Evolutionary conservation across 2,113 vertebrate genomes (phyloP).

Genomic region (Anoura caudifer): DNA sequence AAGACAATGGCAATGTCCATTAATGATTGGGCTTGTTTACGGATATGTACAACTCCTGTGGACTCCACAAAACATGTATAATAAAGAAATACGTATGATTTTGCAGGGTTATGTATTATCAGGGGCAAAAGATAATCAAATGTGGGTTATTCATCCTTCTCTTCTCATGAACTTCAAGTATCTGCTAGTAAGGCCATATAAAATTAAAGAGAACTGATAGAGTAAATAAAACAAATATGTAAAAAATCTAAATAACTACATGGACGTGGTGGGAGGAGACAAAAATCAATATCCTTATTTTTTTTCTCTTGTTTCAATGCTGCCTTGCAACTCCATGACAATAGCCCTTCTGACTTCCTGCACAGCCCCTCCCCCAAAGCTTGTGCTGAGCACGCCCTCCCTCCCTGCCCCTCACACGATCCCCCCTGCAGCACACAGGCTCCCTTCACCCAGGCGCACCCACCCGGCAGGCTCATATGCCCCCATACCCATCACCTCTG

Average conservation of each 20-base stretch:
- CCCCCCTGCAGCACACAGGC: too few relatives aligned
- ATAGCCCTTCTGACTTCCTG: slow-evolving; percentile 78
- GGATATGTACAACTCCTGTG: not conserved
- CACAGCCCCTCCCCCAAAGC: not conserved
- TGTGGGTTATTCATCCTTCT: not conserved
- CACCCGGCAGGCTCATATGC: slow-evolving; percentile 57
- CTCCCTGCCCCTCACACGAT: too few relatives aligned
- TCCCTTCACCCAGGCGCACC: not conserved
- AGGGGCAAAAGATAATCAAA: not conserved
- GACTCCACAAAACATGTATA: not conserved
- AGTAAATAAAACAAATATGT: slow-evolving; percentile 26
- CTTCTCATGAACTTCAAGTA: slow-evolving; percentile 17
- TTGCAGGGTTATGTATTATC: not conserved
- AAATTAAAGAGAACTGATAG: not conserved
- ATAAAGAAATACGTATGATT: slow-evolving; percentile 13
- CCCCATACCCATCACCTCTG: slow-evolving; percentile 63
- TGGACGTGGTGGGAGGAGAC: not conserved
- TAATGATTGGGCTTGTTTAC: not conserved
- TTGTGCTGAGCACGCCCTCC: too few relatives aligned
- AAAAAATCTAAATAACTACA: slow-evolving; percentile 30
- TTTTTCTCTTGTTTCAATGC: not conserved
- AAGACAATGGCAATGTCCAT: not conserved
- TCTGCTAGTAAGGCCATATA: not conserved
- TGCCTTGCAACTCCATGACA: slow-evolving; percentile 81
- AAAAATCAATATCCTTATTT: not conserved